Evolutionary conservation across 2,888 invertebrate species (phyloP).

Genomic region (Phania funesta): DNA sequence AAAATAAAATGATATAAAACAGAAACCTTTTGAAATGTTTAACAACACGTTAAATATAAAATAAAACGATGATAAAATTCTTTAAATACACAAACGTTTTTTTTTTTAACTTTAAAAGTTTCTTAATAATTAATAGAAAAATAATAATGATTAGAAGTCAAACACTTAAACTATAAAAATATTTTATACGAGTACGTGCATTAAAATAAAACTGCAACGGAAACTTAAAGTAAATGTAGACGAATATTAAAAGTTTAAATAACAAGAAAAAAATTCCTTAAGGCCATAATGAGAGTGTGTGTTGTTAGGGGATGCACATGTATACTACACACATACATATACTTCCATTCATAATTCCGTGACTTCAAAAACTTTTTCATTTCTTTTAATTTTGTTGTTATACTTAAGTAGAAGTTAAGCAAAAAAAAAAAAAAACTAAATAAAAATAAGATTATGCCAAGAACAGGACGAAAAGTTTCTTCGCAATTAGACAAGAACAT

Average conservation of each 20-base stretch:
- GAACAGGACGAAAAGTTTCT: slow-evolving; percentile 25
- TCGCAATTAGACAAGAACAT: slow-evolving; percentile 43
- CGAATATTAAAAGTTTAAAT: slow-evolving; percentile 30
- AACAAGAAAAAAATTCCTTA: slow-evolving; percentile 14
- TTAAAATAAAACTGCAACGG: not conserved
- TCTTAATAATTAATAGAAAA: too few relatives aligned
- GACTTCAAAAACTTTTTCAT: slow-evolving; percentile 34
- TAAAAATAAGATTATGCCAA: slow-evolving; percentile 52
- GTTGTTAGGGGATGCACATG: not conserved
- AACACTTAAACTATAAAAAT: too few relatives aligned
- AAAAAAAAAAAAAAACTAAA: slow-evolving; percentile 1
- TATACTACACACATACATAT: not conserved
- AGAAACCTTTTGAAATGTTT: too few relatives aligned
- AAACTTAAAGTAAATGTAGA: slow-evolving; percentile 35
- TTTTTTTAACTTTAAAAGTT: too few relatives aligned
- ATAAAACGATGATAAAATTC: too few relatives aligned
- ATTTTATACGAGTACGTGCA: not conserved
- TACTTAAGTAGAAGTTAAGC: not conserved
- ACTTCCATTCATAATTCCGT: slow-evolving; percentile 35
- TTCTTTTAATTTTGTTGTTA: not conserved
- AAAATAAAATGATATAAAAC: not conserved
- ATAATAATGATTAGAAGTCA: too few relatives aligned
- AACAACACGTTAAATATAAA: too few relatives aligned
- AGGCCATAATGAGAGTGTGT: slow-evolving; percentile 10
- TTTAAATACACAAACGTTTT: too few relatives aligned